These are phyloP conservation scores for Hemibagrus wyckioides DNA, from an alignment of 2,113 vertebrate species.

Conservation along the genomic window DNA sequence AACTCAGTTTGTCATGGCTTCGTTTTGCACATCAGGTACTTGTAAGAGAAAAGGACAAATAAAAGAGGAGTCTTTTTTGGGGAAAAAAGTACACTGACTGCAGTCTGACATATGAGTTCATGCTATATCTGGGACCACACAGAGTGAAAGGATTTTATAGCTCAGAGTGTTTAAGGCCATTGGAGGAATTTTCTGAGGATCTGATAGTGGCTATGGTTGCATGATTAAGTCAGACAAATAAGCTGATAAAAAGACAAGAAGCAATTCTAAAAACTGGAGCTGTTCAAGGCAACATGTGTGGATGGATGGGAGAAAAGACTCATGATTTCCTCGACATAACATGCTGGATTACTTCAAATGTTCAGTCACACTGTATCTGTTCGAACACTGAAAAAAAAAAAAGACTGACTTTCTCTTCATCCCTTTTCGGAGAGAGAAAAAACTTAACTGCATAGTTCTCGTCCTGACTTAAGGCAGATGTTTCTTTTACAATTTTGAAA, in stretches of 20 bases:
- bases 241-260: constrained; percentile 18
- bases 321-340: constrained; percentile 32
- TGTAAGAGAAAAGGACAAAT: constrained; percentile 19
- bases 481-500: constrained; percentile 45
- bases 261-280: constrained; percentile 22
- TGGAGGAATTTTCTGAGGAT: constrained; percentile 19
- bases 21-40: constrained; percentile 80
- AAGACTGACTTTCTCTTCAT: constrained; percentile 31
- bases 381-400: constrained; percentile 78
- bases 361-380: constrained; percentile 88
- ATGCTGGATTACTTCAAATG: constrained; percentile 66
- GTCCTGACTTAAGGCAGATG: constrained; percentile 56
- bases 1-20: constrained; percentile 69
- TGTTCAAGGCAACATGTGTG: constrained; percentile 41
- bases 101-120: constrained; percentile 25
- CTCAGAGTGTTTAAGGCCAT: constrained; percentile 16
- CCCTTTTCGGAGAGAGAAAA: constrained; percentile 16
- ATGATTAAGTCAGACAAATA: background rate
- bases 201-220: background rate
- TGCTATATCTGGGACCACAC: background rate
- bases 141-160: constrained; percentile 25
- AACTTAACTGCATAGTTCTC: constrained; percentile 64
- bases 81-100: constrained; percentile 42
- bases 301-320: constrained; percentile 26
- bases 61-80: constrained; percentile 28